A percentile compares a stretch with the other conserved stretches of the same genome.
Evolutionary conservation across 1,140 invertebrate genomes (phyloP).

Genomic region (Drosophila nigromelanica): DNA sequence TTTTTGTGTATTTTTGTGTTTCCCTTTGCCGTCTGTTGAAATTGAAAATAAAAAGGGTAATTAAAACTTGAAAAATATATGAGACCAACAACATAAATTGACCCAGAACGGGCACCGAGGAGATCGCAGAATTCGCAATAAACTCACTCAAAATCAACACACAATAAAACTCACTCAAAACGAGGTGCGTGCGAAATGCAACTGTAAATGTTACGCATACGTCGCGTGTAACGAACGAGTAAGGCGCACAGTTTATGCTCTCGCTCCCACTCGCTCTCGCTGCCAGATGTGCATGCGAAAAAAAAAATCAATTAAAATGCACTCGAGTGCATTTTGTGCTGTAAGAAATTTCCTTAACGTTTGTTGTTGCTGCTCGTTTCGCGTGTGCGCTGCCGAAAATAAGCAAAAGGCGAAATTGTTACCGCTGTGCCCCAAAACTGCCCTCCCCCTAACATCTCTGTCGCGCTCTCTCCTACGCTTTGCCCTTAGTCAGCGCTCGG

Average conservation of each 20-base stretch:
- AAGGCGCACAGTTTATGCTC: slow-evolving; percentile 12
- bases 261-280: slow-evolving; percentile 10
- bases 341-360: slow-evolving; percentile 13
- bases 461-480: slow-evolving; percentile 13
- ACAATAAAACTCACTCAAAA: slow-evolving; percentile 42
- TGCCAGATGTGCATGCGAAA: slow-evolving; percentile 34
- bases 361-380: slow-evolving; percentile 23
- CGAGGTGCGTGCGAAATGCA: slow-evolving; percentile 55
- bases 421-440: slow-evolving; percentile 14
- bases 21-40: slow-evolving; percentile 58
- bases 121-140: slow-evolving; percentile 14
- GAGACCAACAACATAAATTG: slow-evolving; percentile 45
- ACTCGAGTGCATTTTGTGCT: slow-evolving; percentile 63
- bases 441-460: not conserved
- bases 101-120: slow-evolving; percentile 53
- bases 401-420: slow-evolving; percentile 61
- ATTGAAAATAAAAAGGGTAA: slow-evolving; percentile 66
- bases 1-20: not conserved
- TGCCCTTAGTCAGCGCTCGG: slow-evolving; percentile 43
- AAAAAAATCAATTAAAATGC: slow-evolving; percentile 82
- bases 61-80: slow-evolving; percentile 76
- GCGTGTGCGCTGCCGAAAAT: slow-evolving; percentile 48
- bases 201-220: slow-evolving; percentile 75
- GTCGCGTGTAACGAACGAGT: slow-evolving; percentile 59
- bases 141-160: not conserved